Base-by-base conservation (phyloP, 1,140 invertebrate species). In the Delia radicum region DNA sequence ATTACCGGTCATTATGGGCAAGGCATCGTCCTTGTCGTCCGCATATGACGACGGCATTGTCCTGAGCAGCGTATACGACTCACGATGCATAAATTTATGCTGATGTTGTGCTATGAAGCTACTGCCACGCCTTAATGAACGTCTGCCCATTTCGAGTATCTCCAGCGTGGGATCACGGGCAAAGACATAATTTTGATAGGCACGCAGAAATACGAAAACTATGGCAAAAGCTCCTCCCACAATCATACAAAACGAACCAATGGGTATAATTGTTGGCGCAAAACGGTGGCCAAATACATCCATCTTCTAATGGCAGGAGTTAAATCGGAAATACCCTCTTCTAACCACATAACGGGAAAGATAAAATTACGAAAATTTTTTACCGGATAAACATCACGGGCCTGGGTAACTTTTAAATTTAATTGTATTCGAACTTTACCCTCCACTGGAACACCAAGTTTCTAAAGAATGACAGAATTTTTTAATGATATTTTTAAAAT, bases 281-380 rank as follows among this genome's bases (percentile, higher is more conserved):
- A 94, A 0, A 92, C 93, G 6, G 93, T 95, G 24, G 92, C 91
- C 12, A 95, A 79, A 81, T 93, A 95, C 2, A 94, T 89, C 92
- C 92, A 94, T 26, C 92, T 88, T 78, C 90, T 89, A 29, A 95
- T 94, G 21, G 91, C 83, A 0, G 93, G 92, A 2, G 93, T 91
- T 1, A 96, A 79, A 73, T 94, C 93, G 18, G 92, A 91, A n/a
- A 95, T 90, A 61, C 95, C 95, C 90, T 95, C 94, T 87, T 96
- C 93, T 0, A 95, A 76, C 95, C 94, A 96, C 90, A 96, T 94
- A 33, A 96, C 90, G 0, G 95, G 95, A 84, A 95, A 95, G 0
- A 94, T 89, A 48, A 95, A 94, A 80, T 91, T 90, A 0, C 93
- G 92, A 79, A 96, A 94, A 73, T 93, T 92, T 74, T 91, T 86